Conservation (phyloP, 2,113 vertebrate species). For the Regulus satrapa region DNA sequence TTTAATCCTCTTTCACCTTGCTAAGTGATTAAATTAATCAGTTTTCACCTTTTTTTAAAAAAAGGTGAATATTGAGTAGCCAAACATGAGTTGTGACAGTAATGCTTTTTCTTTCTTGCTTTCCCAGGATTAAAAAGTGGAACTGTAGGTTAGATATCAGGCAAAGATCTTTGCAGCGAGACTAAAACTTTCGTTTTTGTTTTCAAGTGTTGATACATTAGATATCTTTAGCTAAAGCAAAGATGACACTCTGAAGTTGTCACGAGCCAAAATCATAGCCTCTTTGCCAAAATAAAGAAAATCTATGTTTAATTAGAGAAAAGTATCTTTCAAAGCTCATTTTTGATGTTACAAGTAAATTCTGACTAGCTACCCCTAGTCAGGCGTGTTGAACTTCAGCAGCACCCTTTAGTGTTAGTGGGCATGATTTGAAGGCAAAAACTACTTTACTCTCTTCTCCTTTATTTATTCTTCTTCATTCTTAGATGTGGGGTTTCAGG, state of each 20-base stretch:
- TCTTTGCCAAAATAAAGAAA: background rate
- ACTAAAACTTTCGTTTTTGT: background rate
- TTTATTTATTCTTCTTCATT: background rate
- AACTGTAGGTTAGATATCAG: background rate
- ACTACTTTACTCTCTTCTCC: background rate
- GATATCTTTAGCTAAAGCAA: background rate
- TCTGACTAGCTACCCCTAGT: background rate
- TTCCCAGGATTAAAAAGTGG: background rate
- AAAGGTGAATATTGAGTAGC: background rate
- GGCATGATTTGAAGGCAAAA: background rate
- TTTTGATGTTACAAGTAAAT: background rate
- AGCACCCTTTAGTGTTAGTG: background rate
- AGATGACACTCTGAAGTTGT: background rate
- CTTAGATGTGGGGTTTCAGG: background rate
- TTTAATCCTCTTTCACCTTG: background rate
- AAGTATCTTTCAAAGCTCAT: background rate
- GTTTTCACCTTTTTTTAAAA: background rate
- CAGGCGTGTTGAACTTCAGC: background rate
- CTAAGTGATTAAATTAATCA: background rate
- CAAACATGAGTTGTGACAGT: background rate
- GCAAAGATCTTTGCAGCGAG: background rate
- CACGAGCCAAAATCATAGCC: background rate
- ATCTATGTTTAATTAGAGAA: background rate
- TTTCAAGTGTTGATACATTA: background rate
- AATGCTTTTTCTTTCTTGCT: background rate